These are phyloP conservation scores for Acanthaster planci DNA, from an alignment of 35 echinoderm and acorn worm species.

Conservation along the genomic window DNA sequence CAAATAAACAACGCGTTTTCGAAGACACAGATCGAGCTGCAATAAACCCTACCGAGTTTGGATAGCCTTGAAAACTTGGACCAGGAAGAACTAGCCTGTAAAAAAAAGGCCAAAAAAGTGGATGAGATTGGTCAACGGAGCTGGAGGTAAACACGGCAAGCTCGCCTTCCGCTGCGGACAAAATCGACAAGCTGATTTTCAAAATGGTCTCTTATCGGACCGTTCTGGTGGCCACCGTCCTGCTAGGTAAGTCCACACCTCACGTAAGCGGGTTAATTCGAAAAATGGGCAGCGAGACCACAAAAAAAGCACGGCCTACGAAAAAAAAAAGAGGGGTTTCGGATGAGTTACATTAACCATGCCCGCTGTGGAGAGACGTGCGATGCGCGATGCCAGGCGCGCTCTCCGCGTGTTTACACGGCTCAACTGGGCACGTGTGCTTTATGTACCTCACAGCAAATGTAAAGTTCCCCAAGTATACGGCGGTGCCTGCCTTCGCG, in stretches of 20 bases:
- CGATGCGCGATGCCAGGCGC: neutral
- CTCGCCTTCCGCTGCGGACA: neutral
- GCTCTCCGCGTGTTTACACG: neutral
- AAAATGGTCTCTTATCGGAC: neutral
- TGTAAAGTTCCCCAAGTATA: slow-evolving; percentile 8
- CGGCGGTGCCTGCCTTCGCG: neutral
- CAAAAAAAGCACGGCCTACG: too few species aligned
- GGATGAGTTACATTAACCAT: neutral
- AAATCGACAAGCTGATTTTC: neutral
- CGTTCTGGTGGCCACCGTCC: neutral
- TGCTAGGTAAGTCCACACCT: neutral
- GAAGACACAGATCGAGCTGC: neutral
- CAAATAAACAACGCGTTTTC: slow-evolving; percentile 22
- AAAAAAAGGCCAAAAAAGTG: too few species aligned
- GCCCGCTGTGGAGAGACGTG: neutral
- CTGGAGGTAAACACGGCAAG: neutral
- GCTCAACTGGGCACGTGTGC: neutral
- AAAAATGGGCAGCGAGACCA: too few species aligned
- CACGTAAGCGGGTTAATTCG: too few species aligned
- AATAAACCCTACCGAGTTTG: neutral
- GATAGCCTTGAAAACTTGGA: neutral
- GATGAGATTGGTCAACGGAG: too few species aligned
- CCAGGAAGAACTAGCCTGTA: neutral
- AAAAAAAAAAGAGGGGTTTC: too few species aligned
- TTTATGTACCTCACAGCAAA: slow-evolving; percentile 20